Conservation (phyloP, 2,888 invertebrate genomes). For the Chalcosyrphus nemorum region DNA sequence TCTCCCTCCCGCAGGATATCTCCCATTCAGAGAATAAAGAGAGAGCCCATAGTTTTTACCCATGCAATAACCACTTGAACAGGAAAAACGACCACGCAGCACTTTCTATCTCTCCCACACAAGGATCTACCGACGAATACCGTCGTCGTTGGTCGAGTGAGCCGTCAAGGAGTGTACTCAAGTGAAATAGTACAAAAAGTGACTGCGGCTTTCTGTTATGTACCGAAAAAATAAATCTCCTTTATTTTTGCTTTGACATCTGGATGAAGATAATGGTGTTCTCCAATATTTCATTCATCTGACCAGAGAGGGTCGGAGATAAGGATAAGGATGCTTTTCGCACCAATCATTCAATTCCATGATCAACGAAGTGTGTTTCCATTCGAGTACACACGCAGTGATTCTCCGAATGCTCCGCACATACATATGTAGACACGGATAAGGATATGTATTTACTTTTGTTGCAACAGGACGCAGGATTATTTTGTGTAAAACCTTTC, state of each 20-base stretch:
- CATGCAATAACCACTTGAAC: not conserved
- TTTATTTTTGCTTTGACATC: slow-evolving; percentile 15
- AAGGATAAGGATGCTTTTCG: not conserved
- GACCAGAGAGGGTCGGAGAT: not conserved
- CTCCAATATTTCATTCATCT: slow-evolving; percentile 3
- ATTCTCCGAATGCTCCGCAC: not conserved
- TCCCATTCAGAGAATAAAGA: not conserved
- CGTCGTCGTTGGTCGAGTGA: no score
- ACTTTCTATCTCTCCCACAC: not conserved
- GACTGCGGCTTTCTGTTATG: slow-evolving; percentile 1
- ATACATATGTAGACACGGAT: not conserved
- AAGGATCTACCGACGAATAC: not conserved
- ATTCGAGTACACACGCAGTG: not conserved
- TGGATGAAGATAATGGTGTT: not conserved
- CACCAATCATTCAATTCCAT: not conserved
- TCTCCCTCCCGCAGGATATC: not conserved
- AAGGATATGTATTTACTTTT: not conserved
- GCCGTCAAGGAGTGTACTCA: not conserved
- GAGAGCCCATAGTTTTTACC: not conserved
- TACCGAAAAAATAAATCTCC: slow-evolving; percentile 37
- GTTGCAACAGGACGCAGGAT: not conserved
- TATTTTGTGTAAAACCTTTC: not conserved
- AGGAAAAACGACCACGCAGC: not conserved
- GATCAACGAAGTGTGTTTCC: not conserved
- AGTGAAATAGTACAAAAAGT: slow-evolving; percentile 11